phyloP scores from a whole-genome alignment of 2,888 invertebrate species.

The Hydrotaea diabolus region DNA sequence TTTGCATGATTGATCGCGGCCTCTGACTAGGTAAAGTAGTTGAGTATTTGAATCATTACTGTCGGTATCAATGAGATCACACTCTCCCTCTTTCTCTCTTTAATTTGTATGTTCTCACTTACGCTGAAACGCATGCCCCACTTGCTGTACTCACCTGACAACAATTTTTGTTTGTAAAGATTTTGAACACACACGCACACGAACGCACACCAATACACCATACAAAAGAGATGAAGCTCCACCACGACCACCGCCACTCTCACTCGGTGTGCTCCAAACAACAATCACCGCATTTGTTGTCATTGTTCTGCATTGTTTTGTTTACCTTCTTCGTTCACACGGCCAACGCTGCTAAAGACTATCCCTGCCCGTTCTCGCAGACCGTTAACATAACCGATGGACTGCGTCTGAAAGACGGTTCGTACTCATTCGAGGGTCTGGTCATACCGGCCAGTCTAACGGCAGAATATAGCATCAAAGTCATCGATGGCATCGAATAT shows the following conservation, averaged over 20 bases:
- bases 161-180: neutral
- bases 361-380: slow-evolving; percentile 75
- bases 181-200: too few relatives aligned
- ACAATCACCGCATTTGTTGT: neutral
- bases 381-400: slow-evolving; percentile 77
- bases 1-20: slow-evolving; percentile 17
- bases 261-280: neutral
- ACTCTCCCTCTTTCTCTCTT: neutral
- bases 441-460: slow-evolving; percentile 73
- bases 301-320: slow-evolving; percentile 44
- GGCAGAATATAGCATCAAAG: slow-evolving; percentile 74
- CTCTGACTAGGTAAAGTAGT: neutral
- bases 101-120: neutral
- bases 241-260: slow-evolving; percentile 10
- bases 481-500: slow-evolving; percentile 73
- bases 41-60: slow-evolving; percentile 21
- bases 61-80: slow-evolving; percentile 28
- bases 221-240: slow-evolving; percentile 4
- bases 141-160: neutral
- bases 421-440: slow-evolving; percentile 75
- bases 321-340: slow-evolving; percentile 36
- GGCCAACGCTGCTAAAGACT: slow-evolving; percentile 51
- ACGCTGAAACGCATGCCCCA: neutral
- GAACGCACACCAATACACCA: neutral
- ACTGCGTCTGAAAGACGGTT: slow-evolving; percentile 74